These are phyloP conservation scores for Amphiprion percula DNA, from an alignment of 2,113 vertebrate genomes.

Conservation along the genomic window DNA sequence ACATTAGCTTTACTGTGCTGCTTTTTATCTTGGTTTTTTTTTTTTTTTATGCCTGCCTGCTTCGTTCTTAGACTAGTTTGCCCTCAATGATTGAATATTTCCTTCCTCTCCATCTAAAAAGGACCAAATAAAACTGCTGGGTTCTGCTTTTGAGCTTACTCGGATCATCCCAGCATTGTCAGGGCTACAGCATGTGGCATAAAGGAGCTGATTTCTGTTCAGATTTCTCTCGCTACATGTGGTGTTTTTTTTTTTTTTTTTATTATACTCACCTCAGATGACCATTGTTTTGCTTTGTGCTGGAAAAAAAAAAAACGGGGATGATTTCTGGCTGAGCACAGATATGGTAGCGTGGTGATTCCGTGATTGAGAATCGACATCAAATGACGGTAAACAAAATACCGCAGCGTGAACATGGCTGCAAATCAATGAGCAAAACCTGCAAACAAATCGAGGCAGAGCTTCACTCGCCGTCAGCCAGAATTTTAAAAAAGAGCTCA, in stretches of 20 bases:
- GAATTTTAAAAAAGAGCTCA: background rate
- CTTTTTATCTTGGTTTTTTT: background rate
- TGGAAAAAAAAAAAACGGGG: background rate
- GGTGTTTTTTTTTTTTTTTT: background rate
- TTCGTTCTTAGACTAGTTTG: background rate
- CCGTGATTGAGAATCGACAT: background rate
- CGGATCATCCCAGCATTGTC: too few relatives aligned
- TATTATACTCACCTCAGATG: background rate
- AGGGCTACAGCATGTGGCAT: background rate
- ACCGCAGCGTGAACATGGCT: background rate
- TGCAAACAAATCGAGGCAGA: background rate
- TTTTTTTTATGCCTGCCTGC: background rate
- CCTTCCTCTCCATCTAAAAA: background rate
- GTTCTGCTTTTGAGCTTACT: background rate
- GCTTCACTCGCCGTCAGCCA: background rate
- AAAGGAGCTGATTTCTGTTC: background rate
- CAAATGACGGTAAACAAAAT: background rate
- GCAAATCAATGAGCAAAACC: background rate
- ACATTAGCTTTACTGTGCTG: conserved; percentile 15
- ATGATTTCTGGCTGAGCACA: background rate
- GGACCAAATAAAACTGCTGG: background rate
- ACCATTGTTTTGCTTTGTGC: background rate
- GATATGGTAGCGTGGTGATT: background rate
- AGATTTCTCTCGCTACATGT: background rate
- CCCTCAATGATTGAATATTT: background rate